Conservation (phyloP, 2,888 invertebrate genomes). For the Saturnia japonica region DNA sequence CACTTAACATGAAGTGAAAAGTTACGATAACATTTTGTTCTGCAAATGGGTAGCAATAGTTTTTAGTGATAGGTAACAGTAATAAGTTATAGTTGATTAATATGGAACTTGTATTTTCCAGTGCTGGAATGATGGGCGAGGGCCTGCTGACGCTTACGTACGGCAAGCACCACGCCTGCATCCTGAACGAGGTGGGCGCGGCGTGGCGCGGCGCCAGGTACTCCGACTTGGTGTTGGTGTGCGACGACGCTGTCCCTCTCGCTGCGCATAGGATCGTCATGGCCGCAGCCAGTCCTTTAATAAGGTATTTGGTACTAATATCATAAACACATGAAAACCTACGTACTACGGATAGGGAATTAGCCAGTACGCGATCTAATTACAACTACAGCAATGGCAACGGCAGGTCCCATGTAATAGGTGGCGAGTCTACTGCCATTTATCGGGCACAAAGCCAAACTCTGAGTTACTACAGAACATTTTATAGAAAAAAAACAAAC, state of each 20-base stretch:
- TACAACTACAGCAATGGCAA: no score
- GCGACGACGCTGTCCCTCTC: slow-evolving; percentile 91
- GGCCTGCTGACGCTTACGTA: slow-evolving; percentile 94
- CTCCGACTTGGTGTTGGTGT: slow-evolving; percentile 92
- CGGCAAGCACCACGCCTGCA: slow-evolving; percentile 96
- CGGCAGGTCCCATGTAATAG: no score
- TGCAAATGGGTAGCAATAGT: neutral
- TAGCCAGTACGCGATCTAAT: no score
- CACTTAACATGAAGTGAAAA: no score
- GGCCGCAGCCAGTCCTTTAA: slow-evolving; percentile 93
- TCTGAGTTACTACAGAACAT: no score
- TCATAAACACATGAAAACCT: neutral
- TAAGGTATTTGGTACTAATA: slow-evolving; percentile 77
- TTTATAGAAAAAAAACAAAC: no score
- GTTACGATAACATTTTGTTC: no score
- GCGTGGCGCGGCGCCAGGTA: slow-evolving; percentile 94
- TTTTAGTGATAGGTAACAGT: neutral
- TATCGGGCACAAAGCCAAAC: no score
- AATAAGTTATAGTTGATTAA: neutral
- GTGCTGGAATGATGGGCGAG: slow-evolving; percentile 84
- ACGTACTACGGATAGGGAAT: no score
- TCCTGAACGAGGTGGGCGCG: slow-evolving; percentile 94
- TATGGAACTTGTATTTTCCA: slow-evolving; percentile 43
- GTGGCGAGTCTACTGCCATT: no score
- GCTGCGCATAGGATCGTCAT: slow-evolving; percentile 92